A percentile compares a stretch with the other conserved stretches of the same genome.
Conservation (phyloP, 1,140 invertebrate genomes). For the Drosophila parvula region DNA sequence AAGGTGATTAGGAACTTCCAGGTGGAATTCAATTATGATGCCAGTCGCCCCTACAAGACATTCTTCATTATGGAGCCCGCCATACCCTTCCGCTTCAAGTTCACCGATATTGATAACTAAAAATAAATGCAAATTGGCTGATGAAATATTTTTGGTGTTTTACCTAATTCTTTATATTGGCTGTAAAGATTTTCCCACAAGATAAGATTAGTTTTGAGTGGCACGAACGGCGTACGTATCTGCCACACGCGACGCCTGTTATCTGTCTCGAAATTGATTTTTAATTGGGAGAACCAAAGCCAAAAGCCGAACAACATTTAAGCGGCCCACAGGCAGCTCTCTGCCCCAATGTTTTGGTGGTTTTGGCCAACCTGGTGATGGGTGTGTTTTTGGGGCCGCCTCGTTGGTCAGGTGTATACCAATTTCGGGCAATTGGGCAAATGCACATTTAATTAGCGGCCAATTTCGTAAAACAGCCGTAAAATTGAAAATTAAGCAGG, state of each 20-base stretch:
- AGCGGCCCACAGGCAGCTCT: conserved; percentile 7
- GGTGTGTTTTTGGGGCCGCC: background rate
- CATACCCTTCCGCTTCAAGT: conserved; percentile 68
- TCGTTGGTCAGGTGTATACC: conserved; percentile 22
- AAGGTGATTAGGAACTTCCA: conserved; percentile 86
- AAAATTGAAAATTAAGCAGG: conserved; percentile 33
- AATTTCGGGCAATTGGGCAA: conserved; percentile 38
- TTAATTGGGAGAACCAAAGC: conserved; percentile 33
- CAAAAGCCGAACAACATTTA: conserved; percentile 46
- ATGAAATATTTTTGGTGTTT: background rate
- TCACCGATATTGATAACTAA: conserved; percentile 41
- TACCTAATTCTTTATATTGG: background rate
- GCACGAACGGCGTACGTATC: background rate
- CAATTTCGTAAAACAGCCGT: conserved; percentile 33
- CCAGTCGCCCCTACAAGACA: conserved; percentile 43
- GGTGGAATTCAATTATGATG: conserved; percentile 84
- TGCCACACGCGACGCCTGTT: conserved; percentile 4
- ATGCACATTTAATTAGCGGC: conserved; percentile 46
- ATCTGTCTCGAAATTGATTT: conserved; percentile 20
- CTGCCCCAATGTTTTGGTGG: conserved; percentile 32
- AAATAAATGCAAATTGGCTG: conserved; percentile 10
- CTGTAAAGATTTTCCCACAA: background rate
- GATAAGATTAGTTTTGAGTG: conserved; percentile 11
- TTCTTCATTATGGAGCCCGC: conserved; percentile 44
- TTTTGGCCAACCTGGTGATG: background rate